phyloP scores from a whole-genome alignment of 1,140 invertebrate species.

The Acyrthosiphon pisum region DNA sequence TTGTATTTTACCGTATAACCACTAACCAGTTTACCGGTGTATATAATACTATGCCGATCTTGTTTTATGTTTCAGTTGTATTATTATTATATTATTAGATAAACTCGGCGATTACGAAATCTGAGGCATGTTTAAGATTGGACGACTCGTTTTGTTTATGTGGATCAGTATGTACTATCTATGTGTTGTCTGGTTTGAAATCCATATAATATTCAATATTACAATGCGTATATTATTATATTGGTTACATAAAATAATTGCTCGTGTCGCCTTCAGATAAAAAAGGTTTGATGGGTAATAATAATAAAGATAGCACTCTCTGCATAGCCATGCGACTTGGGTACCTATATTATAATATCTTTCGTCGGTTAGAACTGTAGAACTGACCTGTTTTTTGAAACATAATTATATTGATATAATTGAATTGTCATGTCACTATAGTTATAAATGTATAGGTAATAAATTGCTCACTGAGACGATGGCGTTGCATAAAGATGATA shows the following conservation, averaged over 20 bases:
- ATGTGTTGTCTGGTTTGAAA: not conserved
- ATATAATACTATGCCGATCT: not conserved
- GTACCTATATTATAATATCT: not conserved
- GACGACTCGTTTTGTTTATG: not conserved
- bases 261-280: not conserved
- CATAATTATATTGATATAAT: not conserved
- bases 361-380: not conserved
- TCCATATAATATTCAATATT: not conserved
- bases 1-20: not conserved
- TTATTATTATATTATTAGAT: not conserved
- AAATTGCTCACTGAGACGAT: not conserved
- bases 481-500: not conserved
- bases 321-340: not conserved
- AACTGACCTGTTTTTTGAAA: not conserved
- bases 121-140: not conserved
- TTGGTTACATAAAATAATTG: not conserved
- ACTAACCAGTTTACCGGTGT: not conserved
- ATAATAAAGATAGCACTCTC: not conserved
- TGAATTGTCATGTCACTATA: not conserved
- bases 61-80: not conserved
- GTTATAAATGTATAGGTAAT: not conserved
- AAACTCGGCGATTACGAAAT: not conserved
- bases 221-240: not conserved
- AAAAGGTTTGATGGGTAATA: not conserved
- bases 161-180: not conserved